Conservation (phyloP, 2,113 vertebrate genomes). For the Saguinus midas region DNA sequence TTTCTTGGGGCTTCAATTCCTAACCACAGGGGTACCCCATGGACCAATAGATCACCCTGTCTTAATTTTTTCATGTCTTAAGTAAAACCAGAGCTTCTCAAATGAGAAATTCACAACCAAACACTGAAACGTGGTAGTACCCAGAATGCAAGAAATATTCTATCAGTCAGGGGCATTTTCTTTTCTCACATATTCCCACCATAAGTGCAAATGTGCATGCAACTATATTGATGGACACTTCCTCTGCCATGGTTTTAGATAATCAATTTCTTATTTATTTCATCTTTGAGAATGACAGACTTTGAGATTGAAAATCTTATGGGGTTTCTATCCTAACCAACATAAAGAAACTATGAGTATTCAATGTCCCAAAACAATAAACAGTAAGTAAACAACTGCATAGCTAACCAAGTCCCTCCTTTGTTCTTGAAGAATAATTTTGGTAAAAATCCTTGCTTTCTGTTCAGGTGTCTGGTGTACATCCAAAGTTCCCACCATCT, state of each 20-base stretch:
- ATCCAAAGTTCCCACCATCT: rapidly evolving
- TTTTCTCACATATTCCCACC: constrained; percentile 7
- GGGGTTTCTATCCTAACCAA: constrained; percentile 52
- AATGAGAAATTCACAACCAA: constrained; percentile 53
- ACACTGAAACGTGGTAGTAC: background rate
- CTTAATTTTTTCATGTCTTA: background rate
- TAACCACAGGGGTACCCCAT: constrained; percentile 49
- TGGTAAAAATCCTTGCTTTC: background rate
- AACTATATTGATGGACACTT: constrained; percentile 43
- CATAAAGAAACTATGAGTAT: constrained; percentile 54
- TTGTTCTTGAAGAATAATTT: background rate
- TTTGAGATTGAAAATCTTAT: constrained; percentile 44
- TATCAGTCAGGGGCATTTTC: constrained; percentile 11
- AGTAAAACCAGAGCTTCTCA: constrained; percentile 55
- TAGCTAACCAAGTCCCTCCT: constrained; percentile 35
- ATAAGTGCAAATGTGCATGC: background rate
- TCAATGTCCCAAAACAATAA: constrained; percentile 47
- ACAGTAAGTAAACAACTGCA: constrained; percentile 5
- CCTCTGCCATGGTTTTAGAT: constrained; percentile 58
- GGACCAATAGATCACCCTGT: constrained; percentile 32
- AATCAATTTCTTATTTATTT: constrained; percentile 71
- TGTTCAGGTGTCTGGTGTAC: rapidly evolving
- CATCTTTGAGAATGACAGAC: constrained; percentile 56
- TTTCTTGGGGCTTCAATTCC: constrained; percentile 66
- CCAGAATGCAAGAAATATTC: background rate